phyloP scores from a whole-genome alignment of 2,113 vertebrate species.

The Zingel zingel region DNA sequence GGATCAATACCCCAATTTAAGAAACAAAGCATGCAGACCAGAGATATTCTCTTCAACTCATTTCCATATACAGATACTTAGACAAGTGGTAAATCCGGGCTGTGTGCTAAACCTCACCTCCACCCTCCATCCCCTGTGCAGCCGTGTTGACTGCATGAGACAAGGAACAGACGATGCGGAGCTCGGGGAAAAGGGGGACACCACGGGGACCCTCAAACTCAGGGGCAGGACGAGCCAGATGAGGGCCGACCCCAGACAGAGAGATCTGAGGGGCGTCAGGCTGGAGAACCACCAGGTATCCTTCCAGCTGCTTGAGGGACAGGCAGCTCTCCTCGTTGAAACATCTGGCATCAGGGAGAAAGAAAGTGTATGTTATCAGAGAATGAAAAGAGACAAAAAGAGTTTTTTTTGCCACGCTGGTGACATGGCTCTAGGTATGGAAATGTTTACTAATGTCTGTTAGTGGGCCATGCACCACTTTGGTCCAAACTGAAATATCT shows the following conservation, averaged over 20 bases:
- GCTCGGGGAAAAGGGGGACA: constrained; percentile 92
- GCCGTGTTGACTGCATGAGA: constrained; percentile 90
- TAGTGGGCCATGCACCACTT: background rate
- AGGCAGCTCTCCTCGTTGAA: constrained; percentile 97
- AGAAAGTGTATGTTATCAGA: background rate
- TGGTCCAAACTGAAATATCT: constrained; percentile 1
- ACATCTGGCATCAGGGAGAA: constrained; percentile 84
- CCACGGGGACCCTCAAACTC: constrained; percentile 92
- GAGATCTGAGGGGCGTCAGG: constrained; percentile 97
- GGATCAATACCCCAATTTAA: background rate
- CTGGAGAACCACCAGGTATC: constrained; percentile 96
- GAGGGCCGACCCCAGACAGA: constrained; percentile 91
- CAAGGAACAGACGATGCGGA: constrained; percentile 95
- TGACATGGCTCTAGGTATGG: background rate
- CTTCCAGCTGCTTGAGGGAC: constrained; percentile 94
- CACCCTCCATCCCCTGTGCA: constrained; percentile 87
- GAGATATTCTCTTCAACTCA: background rate
- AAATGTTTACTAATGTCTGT: background rate
- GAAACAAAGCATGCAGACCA: background rate
- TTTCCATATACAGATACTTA: background rate
- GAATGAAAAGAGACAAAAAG: background rate
- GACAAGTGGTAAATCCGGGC: background rate
- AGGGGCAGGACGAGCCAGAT: constrained; percentile 90
- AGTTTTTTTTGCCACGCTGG: background rate
- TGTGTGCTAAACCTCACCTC: constrained; percentile 72